Percentiles rank a stretch among this genome's conserved stretches.
These are phyloP conservation scores for Amphimedon queenslandica DNA, from an alignment of 37 sponge, comb jelly and placozoan species.

Conservation along the genomic window DNA sequence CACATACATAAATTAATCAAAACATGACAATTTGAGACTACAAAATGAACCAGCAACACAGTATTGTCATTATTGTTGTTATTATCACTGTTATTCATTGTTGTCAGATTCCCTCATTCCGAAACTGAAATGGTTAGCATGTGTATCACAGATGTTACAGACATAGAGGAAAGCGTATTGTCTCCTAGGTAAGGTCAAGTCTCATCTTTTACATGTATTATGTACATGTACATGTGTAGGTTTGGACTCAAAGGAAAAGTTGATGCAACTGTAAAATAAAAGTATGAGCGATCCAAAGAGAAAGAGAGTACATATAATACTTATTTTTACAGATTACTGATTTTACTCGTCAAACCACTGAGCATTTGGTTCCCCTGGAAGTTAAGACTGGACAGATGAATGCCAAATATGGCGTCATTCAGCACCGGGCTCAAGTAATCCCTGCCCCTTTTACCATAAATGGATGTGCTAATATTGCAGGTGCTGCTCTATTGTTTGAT, in stretches of 20 bases:
- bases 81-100: not conserved
- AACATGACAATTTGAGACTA: too few relatives aligned
- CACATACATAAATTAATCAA: too few relatives aligned
- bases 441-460: not conserved
- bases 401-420: constrained; percentile 59
- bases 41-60: not conserved
- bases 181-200: constrained; percentile 75
- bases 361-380: constrained; percentile 66
- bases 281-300: constrained; percentile 14
- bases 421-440: constrained; percentile 91
- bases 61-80: not conserved
- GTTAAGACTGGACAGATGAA: constrained; percentile 90
- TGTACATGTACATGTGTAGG: constrained; percentile 31
- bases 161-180: constrained; percentile 98
- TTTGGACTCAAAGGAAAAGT: constrained; percentile 94
- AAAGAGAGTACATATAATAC: too few relatives aligned
- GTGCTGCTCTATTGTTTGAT: constrained; percentile 86
- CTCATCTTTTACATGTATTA: not conserved
- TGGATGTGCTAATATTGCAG: constrained; percentile 11
- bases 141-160: constrained; percentile 61
- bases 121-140: not conserved
- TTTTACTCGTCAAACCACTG: not conserved
- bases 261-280: constrained; percentile 84
- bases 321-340: not conserved
- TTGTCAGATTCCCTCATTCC: not conserved